Evolutionary conservation across 2,888 invertebrate species (phyloP).

Genomic region (Tenthredo livida): DNA sequence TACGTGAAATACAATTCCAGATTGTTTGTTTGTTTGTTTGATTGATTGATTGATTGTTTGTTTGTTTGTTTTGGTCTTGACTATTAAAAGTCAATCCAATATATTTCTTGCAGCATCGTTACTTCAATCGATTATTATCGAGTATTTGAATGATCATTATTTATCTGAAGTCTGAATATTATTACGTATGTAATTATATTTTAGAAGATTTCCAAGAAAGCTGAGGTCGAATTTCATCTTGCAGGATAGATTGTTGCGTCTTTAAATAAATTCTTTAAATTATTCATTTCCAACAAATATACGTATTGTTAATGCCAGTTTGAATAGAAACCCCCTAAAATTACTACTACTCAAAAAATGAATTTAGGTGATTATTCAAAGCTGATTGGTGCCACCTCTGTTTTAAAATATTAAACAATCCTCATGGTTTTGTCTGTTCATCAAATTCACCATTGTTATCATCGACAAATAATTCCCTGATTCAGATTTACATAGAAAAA

Average conservation of each 20-base stretch:
- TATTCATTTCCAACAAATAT: not conserved
- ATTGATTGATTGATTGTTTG: not conserved
- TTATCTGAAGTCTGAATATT: not conserved
- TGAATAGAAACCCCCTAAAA: not conserved
- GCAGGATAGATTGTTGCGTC: conserved; percentile 15
- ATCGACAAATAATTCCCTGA: not conserved
- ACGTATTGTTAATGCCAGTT: not conserved
- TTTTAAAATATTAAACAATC: not conserved
- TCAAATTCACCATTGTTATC: not conserved
- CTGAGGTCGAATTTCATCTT: conserved; percentile 29
- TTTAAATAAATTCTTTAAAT: not conserved
- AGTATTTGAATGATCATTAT: conserved; percentile 8
- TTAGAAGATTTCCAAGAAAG: conserved; percentile 18
- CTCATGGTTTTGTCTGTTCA: not conserved
- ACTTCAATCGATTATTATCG: conserved; percentile 9
- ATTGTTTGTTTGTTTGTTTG: not conserved
- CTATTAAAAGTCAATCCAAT: conserved; percentile 4
- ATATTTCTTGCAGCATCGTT: conserved; percentile 18
- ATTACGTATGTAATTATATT: not conserved
- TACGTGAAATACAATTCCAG: conserved; percentile 1
- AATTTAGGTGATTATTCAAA: not conserved
- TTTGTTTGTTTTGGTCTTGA: not conserved
- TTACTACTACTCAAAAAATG: not conserved
- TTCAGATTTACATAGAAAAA: not conserved
- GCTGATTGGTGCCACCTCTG: not conserved